Conservation (phyloP, 2,888 invertebrate species). For the Listrodromus nycthemerus region DNA sequence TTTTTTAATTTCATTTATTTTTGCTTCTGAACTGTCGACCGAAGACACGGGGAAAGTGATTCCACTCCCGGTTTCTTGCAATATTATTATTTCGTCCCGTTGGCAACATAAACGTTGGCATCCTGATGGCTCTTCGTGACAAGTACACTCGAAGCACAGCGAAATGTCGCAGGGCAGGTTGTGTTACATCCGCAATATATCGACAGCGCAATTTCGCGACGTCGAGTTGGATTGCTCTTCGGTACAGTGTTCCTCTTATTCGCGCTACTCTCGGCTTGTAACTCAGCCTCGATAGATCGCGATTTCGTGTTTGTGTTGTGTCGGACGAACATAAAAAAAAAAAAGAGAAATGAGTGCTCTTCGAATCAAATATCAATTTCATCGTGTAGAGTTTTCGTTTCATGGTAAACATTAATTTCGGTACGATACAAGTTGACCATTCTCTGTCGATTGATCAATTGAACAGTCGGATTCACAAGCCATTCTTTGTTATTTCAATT, state of each 20-base stretch:
- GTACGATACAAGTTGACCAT: slow-evolving; percentile 57
- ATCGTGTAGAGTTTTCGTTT: slow-evolving; percentile 16
- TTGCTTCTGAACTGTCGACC: slow-evolving; percentile 11
- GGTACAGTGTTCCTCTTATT: slow-evolving; percentile 8
- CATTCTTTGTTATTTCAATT: slow-evolving; percentile 74
- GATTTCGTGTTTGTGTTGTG: slow-evolving; percentile 7
- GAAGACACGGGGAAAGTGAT: slow-evolving; percentile 22
- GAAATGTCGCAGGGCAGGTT: slow-evolving; percentile 27
- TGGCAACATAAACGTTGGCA: slow-evolving; percentile 22
- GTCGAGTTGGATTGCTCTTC: neutral
- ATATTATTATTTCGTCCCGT: slow-evolving; percentile 26
- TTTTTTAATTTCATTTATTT: slow-evolving; percentile 13
- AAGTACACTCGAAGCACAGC: slow-evolving; percentile 4
- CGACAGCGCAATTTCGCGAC: slow-evolving; percentile 40
- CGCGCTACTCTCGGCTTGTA: slow-evolving; percentile 27
- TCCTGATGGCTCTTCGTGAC: slow-evolving; percentile 24
- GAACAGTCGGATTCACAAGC: slow-evolving; percentile 74
- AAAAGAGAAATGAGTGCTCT: neutral
- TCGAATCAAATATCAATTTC: slow-evolving; percentile 18
- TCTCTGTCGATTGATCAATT: slow-evolving; percentile 21
- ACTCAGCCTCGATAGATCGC: neutral
- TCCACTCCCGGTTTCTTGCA: slow-evolving; percentile 6
- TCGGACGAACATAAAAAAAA: neutral
- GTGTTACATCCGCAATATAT: slow-evolving; percentile 28
- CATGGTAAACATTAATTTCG: slow-evolving; percentile 25